Evolutionary conservation across 2,797 vertebrate genomes (phyloP), one percentile per base, ranked within the genome.

Genomic region (Cheirogaleus major): DNA sequence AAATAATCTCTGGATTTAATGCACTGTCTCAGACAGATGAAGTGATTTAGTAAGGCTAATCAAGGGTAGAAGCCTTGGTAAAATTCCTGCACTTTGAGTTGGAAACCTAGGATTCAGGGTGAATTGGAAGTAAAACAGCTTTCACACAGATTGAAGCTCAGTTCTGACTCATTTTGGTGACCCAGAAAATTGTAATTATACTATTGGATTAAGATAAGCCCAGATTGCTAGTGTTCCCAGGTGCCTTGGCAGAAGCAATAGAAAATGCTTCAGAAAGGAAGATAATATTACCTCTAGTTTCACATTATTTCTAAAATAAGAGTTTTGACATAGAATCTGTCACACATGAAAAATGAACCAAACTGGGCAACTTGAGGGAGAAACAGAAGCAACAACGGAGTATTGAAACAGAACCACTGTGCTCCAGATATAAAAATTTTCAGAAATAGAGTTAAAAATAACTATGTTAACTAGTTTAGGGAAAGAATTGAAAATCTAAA

Each of bases 1-100:
- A 96, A 92, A 93, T 85, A 87, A 95, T 88, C 41, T 79, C 41
- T 76, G n/a, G 45, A 92, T 92, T 95, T 52, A 86, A 55, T 41
- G 13, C 4, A 23, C 69, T 81, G 78, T 52, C 30, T 83, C 30
- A 95, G 72, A 67, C 1, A 95, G 25, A 7, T 65, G 7, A 27
- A 35, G 15, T 79, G 69, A 96, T 79, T 92, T 88, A 67, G 45
- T 30, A 89, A 90, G 48, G 7, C 12, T 38, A 65, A 41, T 57
- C 30, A 43, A 86, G 22, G 23, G 7, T 70, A 81, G 4, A 94
- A 61, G 13, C 18, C 43, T 63, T 87, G 35, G 25, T 50, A 95
- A 96, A 70, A 89, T 45, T 32, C 12, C 12, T 79, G 32, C 5
- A 86, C 7, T 82, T 92, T 67, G 76, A 72, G 50, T 45, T 70